Evolutionary conservation across 2,113 vertebrate species (phyloP), one percentile per base, ranked within the genome.

Genomic region (Boleophthalmus pectinirostris): DNA sequence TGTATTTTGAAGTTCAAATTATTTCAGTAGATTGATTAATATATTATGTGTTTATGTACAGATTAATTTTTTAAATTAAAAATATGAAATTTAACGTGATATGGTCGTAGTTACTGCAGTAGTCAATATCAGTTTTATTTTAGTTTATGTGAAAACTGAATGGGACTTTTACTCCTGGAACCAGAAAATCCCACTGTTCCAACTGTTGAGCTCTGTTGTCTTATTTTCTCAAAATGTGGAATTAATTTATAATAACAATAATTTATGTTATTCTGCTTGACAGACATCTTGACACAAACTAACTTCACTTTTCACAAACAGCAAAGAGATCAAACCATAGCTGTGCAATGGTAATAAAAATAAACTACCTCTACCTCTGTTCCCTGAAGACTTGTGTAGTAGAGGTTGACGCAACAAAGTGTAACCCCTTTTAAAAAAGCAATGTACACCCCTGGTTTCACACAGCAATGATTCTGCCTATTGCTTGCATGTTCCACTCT

Each of bases 261-360:
- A 47, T 47, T 46, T 13, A 47, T 53, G 20, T 49, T 7, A 2
- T 54, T 54, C 9, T 54, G 51, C n/a, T 20, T 6, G 20, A 9
- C 10, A 54, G 2, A n/a, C 6, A n/a, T 20, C 10, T 21, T 20
- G 47, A 51, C 6, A 54, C 51, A 21, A 9, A 1, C 92, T 89
- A 92, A 86, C 76, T 84, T 84, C 51, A 60, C 53, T 56, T 54
- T 83, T 82, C 63, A 85, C 87, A 86, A 89, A 93, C 88, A 89
- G 38, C 10, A 0, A 43, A 43, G 9, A 43, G 38, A 43, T 8
- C 38, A 43, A 8, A 43, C 38, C 38, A 43, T 10, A 43, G 38
- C 38, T 43, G 38, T 10, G 38, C 10, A 10, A 43, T 20, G 16
- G 16, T 4, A 51, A 54, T 54, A n/a, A 54, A 51, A 53, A 54